Evolutionary conservation across 37 sponge, comb jelly and placozoan species (phyloP), one percentile per base, ranked within the genome.

Genomic region (Spongia lamella): DNA sequence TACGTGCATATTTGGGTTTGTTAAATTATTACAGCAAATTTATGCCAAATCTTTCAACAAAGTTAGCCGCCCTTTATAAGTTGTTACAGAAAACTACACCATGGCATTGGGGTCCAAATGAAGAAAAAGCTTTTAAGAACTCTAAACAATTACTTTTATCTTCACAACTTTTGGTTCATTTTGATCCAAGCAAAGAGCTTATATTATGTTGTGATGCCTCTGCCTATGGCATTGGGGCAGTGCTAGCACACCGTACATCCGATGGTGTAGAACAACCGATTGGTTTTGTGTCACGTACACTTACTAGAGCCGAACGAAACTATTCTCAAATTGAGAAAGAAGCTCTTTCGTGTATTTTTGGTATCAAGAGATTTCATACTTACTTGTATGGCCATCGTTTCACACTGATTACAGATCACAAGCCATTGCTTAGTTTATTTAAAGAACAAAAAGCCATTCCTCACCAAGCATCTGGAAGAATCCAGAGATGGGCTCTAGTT

Each of bases 71-170:
- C 49, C 16, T 16, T 31, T 21, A 39, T 61, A 39, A 25, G 25
- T 34, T 76, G 30, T 30, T 76, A 15, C 47, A 37, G 37, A 55
- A 53, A 22, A 13, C 27, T 29, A 20, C 53, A 24, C 62, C 19
- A 30, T 83, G 84, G 84, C 22, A 69, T 29, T 85, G 87, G 87
- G 59, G 43, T 14, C 37, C n/a, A 5, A 47, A 32, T 15, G 61
- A 71, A 32, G 20, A 63, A 15, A 38, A 38, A 58, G 76, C 76
- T 7, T 86, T 85, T 56, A 37, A 38, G 53, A 47, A 77, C 15
- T 84, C 72, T 2, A 75, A 77, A 57, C 20, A 66, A 60, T 49
- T 67, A 29, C 16, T 30, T 13, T 33, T 70, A 1, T 81, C 88
- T 22, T 76, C 77, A 0, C 72, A 75, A 55, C 65, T 62, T 31